Percentiles rank a stretch among this genome's conserved stretches.
Evolutionary conservation across 1,140 invertebrate genomes (phyloP).

Genomic region (Laupala kohalensis): DNA sequence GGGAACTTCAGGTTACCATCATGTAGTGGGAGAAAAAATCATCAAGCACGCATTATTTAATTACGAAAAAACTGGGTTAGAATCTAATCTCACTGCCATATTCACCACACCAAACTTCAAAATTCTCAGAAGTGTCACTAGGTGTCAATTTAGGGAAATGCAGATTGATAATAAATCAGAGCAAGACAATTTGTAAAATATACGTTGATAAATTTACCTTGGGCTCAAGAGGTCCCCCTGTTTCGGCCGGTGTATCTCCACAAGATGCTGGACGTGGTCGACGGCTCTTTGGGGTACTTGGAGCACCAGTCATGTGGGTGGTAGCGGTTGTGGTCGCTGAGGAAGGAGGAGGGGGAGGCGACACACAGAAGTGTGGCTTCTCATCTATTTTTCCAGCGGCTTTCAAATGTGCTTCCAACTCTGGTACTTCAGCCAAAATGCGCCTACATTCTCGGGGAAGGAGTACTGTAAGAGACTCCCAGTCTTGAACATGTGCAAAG

Average conservation of each 20-base stretch:
- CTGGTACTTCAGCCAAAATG: conserved; percentile 59
- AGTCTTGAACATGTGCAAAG: conserved; percentile 72
- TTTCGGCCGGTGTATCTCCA: conserved; percentile 18
- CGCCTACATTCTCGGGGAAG: conserved; percentile 66
- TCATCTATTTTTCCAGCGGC: conserved; percentile 36
- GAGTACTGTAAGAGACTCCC: conserved; percentile 79
- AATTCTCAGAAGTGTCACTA: too few relatives aligned
- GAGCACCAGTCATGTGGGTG: neutral
- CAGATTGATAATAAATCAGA: too few relatives aligned
- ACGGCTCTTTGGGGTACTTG: neutral
- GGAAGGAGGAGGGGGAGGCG: conserved; percentile 37
- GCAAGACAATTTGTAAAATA: too few relatives aligned
- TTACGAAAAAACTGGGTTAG: too few relatives aligned
- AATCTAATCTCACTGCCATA: too few relatives aligned
- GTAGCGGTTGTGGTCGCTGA: neutral
- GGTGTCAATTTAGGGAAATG: too few relatives aligned
- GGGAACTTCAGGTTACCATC: too few relatives aligned
- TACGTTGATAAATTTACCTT: neutral
- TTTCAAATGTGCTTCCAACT: conserved; percentile 48
- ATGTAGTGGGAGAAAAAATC: too few relatives aligned
- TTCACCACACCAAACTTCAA: too few relatives aligned
- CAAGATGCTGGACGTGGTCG: conserved; percentile 40
- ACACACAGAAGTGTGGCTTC: conserved; percentile 50
- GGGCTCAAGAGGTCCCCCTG: neutral
- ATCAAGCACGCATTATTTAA: too few relatives aligned